Conservation (phyloP, 2,888 invertebrate species). For the Ctenicera cuprea region DNA sequence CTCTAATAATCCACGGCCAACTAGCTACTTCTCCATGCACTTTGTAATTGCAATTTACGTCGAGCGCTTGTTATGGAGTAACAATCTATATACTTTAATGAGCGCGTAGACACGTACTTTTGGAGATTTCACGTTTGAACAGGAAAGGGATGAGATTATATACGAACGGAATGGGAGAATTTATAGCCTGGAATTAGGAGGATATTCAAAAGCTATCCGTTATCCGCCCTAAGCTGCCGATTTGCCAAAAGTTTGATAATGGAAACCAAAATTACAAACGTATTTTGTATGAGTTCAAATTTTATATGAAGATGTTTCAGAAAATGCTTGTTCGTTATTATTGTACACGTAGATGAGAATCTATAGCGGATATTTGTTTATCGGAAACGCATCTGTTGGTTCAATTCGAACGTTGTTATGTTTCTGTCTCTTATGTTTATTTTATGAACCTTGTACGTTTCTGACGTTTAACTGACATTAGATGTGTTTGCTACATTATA, state of each 20-base stretch:
- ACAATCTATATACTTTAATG: slow-evolving; percentile 24
- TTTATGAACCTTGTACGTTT: no score
- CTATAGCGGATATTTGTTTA: no score
- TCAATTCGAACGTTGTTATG: no score
- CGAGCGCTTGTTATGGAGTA: neutral
- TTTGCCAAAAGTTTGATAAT: slow-evolving; percentile 2
- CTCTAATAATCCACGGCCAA: slow-evolving; percentile 16
- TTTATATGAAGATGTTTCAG: no score
- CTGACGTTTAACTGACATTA: no score
- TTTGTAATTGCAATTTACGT: slow-evolving; percentile 20
- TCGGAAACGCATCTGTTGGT: no score
- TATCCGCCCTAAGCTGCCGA: slow-evolving; percentile 1
- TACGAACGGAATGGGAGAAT: neutral
- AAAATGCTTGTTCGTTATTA: no score
- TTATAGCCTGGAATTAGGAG: neutral
- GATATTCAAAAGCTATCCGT: neutral
- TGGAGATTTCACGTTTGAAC: neutral
- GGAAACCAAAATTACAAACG: neutral
- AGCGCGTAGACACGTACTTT: neutral
- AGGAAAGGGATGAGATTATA: neutral
- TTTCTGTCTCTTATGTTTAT: no score
- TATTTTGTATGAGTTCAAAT: no score
- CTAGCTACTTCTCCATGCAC: slow-evolving; percentile 29
- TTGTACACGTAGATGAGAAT: no score
- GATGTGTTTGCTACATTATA: no score